Percentiles rank a stretch among this genome's conserved stretches.
These are phyloP conservation scores for Germaria angustata DNA, from an alignment of 2,888 invertebrate genomes.

Conservation along the genomic window DNA sequence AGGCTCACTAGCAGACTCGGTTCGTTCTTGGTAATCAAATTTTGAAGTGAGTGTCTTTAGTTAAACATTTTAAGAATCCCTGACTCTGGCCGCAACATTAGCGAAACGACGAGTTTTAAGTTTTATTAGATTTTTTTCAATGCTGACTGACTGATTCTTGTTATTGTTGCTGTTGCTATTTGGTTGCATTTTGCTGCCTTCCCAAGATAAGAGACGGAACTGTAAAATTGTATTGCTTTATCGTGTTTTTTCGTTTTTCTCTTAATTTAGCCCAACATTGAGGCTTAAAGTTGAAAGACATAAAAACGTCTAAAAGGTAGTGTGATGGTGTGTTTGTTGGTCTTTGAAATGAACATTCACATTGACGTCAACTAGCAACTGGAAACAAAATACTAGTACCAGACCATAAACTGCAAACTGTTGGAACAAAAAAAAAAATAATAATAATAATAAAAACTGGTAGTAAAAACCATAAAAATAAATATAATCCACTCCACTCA, in stretches of 20 bases:
- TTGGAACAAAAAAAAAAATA: neutral
- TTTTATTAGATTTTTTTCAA: conserved; percentile 54
- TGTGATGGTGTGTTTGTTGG: conserved; percentile 14
- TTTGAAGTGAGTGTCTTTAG: neutral
- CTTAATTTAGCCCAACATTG: conserved; percentile 41
- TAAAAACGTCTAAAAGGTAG: conserved; percentile 27
- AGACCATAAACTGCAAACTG: conserved; percentile 41
- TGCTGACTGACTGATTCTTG: conserved; percentile 31
- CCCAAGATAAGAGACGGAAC: conserved; percentile 54
- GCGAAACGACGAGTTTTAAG: conserved; percentile 27
- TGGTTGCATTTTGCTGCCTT: conserved; percentile 37
- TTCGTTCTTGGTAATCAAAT: too few relatives aligned
- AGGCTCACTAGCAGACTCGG: too few relatives aligned
- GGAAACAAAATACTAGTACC: conserved; percentile 45
- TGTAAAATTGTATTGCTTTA: conserved; percentile 37
- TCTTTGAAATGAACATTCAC: conserved; percentile 52
- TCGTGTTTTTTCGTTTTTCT: neutral
- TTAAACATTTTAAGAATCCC: conserved; percentile 8
- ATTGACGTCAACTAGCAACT: conserved; percentile 67
- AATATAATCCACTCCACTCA: conserved; percentile 26
- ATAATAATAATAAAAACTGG: conserved; percentile 30
- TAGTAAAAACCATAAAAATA: conserved; percentile 56
- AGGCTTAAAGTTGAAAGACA: conserved; percentile 47
- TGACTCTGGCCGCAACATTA: neutral
- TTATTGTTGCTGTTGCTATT: conserved; percentile 34